Conservation (phyloP, 2,797 vertebrate genomes). For the Spinus olivaceus region DNA sequence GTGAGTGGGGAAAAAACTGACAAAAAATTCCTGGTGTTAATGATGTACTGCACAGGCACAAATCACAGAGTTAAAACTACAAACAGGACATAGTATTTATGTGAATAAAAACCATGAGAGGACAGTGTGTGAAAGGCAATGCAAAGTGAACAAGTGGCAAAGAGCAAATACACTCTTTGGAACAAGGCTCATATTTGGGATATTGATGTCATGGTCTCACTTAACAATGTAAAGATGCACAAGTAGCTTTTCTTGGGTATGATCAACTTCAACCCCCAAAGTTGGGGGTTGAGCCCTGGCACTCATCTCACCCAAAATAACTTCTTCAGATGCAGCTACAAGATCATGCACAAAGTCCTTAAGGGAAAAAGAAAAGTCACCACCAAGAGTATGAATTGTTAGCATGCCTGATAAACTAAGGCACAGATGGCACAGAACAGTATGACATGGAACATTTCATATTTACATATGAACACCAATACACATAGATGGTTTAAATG, state of each 20-base stretch:
- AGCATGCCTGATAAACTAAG: background rate
- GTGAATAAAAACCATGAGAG: background rate
- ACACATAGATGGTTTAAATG: background rate
- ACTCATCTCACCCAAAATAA: background rate
- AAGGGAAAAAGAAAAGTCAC: background rate
- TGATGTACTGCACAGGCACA: background rate
- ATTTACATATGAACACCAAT: background rate
- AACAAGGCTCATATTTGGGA: background rate
- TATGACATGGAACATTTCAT: background rate
- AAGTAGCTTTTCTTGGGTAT: background rate
- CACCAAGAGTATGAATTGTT: background rate
- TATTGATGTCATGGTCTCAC: background rate
- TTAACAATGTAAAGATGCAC: background rate
- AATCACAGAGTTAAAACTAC: background rate
- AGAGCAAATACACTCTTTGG: background rate
- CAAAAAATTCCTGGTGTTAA: background rate
- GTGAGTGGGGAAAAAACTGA: background rate
- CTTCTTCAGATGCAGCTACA: background rate
- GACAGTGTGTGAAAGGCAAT: background rate
- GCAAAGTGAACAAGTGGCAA: background rate
- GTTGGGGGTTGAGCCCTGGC: background rate
- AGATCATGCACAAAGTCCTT: background rate
- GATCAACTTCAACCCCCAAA: background rate
- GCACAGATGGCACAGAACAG: background rate
- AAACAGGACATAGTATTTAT: background rate